Conservation (phyloP, 2,113 vertebrate genomes). For the Chionomys nivalis region DNA sequence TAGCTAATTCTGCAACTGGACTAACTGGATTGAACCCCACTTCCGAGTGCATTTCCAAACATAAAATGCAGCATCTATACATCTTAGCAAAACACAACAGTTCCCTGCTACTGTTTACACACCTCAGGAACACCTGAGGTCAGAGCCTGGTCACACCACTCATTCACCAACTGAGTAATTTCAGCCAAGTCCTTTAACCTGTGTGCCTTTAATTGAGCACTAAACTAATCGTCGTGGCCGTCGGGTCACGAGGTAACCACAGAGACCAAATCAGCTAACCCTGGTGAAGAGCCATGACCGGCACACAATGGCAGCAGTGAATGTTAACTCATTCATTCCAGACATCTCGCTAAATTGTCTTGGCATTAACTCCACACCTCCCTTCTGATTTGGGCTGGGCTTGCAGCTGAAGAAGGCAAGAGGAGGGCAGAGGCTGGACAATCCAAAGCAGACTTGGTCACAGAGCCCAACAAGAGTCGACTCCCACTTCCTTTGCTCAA, state of each 20-base stretch:
- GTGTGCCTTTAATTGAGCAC: neutral
- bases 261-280: conserved; percentile 2
- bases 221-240: neutral
- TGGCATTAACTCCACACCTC: neutral
- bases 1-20: neutral
- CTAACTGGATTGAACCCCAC: neutral
- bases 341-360: neutral
- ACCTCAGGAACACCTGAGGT: neutral
- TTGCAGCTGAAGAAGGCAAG: neutral
- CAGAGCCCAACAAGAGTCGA: neutral
- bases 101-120: neutral
- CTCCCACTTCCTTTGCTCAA: neutral
- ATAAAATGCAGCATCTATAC: neutral
- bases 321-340: conserved; percentile 50
- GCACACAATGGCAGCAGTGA: neutral
- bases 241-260: neutral
- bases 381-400: neutral
- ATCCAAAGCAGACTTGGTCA: neutral
- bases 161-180: neutral
- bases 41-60: neutral
- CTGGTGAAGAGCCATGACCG: neutral
- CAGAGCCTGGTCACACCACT: neutral
- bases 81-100: neutral
- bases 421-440: neutral
- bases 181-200: neutral